Percentiles rank a stretch among this genome's conserved stretches.
Evolutionary conservation across 2,888 invertebrate genomes (phyloP).

Genomic region (Protonemura montana): DNA sequence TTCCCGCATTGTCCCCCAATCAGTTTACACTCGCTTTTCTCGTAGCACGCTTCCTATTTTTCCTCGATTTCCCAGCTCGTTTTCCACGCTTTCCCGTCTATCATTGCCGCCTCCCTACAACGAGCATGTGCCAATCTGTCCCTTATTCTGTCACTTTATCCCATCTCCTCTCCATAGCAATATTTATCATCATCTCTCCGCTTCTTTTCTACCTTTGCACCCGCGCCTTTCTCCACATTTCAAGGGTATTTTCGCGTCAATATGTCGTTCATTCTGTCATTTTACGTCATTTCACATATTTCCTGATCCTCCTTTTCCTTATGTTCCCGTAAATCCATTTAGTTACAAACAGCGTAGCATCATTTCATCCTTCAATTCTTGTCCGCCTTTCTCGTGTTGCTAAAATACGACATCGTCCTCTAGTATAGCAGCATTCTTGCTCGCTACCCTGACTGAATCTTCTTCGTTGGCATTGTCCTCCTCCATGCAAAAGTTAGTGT

Average conservation of each 20-base stretch:
- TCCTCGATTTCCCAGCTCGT: not conserved
- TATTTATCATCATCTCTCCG: constrained; percentile 34
- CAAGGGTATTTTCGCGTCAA: constrained; percentile 32
- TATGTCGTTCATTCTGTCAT: constrained; percentile 41
- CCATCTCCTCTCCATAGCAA: constrained; percentile 13
- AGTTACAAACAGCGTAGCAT: constrained; percentile 21
- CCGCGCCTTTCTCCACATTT: constrained; percentile 22
- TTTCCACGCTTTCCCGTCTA: constrained; percentile 20
- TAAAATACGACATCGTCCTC: not conserved
- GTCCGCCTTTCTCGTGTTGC: constrained; percentile 36
- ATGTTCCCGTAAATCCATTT: constrained; percentile 29
- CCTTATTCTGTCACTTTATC: constrained; percentile 44
- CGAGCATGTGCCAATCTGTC: constrained; percentile 43
- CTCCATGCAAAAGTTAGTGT: constrained; percentile 29
- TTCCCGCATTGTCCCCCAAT: constrained; percentile 15
- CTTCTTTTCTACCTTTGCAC: not conserved
- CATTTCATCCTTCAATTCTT: constrained; percentile 18
- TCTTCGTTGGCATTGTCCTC: not conserved
- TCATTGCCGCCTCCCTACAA: constrained; percentile 16
- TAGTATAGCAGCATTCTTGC: not conserved
- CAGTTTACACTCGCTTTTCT: not conserved
- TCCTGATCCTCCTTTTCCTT: constrained; percentile 27
- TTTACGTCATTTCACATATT: constrained; percentile 20
- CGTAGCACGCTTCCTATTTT: not conserved
- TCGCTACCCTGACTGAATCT: not conserved